Conservation (phyloP, 2,888 invertebrate species). For the Thereva nobilitata region DNA sequence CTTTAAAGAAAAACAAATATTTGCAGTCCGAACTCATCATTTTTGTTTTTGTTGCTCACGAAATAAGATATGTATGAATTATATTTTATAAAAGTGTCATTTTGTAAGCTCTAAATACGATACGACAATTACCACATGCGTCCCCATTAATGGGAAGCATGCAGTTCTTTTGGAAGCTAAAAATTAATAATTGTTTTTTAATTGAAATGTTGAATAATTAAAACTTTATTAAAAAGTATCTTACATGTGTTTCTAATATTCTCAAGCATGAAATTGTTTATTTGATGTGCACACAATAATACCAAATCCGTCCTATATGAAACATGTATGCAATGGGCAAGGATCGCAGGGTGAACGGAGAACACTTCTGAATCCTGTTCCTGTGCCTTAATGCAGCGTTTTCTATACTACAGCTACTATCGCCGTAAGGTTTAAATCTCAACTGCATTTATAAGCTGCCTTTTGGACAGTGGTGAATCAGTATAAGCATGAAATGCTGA, state of each 20-base stretch:
- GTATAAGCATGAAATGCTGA: constrained; percentile 26
- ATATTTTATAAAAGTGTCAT: too few relatives aligned
- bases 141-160: too few relatives aligned
- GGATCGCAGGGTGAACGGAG: background rate
- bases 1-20: too few relatives aligned
- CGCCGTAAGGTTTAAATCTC: constrained; percentile 34
- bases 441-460: constrained; percentile 31
- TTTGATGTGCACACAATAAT: constrained; percentile 27
- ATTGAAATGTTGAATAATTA: constrained; percentile 39
- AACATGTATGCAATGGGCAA: background rate
- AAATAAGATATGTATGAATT: too few relatives aligned
- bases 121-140: too few relatives aligned
- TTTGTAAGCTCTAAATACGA: too few relatives aligned
- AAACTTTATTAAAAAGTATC: constrained; percentile 35
- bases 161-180: background rate
- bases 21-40: too few relatives aligned
- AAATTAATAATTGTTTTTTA: constrained; percentile 34
- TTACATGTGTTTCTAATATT: constrained; percentile 30
- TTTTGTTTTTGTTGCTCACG: too few relatives aligned
- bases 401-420: constrained; percentile 23
- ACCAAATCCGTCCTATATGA: background rate
- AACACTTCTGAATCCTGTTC: constrained; percentile 9
- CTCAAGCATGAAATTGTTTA: constrained; percentile 31
- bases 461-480: constrained; percentile 11
- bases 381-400: background rate